Evolutionary conservation across 2,797 vertebrate genomes (phyloP).

Genomic region (Argentina silus): DNA sequence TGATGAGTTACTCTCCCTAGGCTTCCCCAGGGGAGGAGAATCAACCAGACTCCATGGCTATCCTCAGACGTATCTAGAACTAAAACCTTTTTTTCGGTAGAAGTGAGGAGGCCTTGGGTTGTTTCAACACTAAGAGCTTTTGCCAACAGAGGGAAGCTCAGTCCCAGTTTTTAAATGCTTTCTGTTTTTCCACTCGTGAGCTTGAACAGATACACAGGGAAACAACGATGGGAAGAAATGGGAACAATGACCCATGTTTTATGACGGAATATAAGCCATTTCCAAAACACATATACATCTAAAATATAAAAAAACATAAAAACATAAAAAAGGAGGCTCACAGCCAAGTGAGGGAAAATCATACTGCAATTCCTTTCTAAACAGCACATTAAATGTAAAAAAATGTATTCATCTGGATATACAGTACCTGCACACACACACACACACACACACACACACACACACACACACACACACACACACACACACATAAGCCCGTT

Average conservation of each 20-base stretch:
- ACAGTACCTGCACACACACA: not conserved
- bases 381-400: not conserved
- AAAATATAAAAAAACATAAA: not conserved
- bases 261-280: not conserved
- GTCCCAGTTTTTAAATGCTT: not conserved
- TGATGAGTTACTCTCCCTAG: slow-evolving; percentile 26
- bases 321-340: not conserved
- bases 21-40: slow-evolving; percentile 14
- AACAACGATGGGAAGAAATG: slow-evolving; percentile 13
- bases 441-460: not conserved
- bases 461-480: not conserved
- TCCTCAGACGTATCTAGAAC: not conserved
- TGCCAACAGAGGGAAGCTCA: slow-evolving; percentile 7
- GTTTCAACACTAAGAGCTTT: slow-evolving; percentile 10
- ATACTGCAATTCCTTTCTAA: not conserved
- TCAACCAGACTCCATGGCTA: not conserved
- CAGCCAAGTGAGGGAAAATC: not conserved
- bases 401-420: not conserved
- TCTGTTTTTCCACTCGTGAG: slow-evolving; percentile 6
- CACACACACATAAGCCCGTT: not conserved
- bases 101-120: slow-evolving; percentile 1
- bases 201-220: slow-evolving; percentile 4
- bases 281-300: not conserved
- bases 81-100: not conserved
- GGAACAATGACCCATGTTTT: slow-evolving; percentile 6